Conservation (phyloP, 1,140 invertebrate genomes). For the Drosophila subpulchrella region DNA sequence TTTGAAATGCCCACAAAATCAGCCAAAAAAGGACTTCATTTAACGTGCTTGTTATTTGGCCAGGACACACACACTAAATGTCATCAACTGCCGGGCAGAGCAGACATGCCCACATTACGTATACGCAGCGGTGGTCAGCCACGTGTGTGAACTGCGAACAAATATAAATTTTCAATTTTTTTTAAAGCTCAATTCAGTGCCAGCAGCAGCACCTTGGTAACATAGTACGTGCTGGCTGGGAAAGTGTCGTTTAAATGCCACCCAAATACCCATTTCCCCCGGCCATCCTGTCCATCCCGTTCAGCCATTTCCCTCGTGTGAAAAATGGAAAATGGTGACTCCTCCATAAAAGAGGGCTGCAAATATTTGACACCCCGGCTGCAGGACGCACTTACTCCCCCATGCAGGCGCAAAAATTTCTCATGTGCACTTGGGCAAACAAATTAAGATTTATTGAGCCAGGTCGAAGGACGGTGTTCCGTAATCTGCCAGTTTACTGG, state of each 20-base stretch:
- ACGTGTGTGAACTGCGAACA: conserved; percentile 27
- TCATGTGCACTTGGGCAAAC: conserved; percentile 79
- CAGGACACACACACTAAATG: conserved; percentile 49
- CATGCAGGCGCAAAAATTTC: conserved; percentile 62
- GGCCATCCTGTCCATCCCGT: background rate
- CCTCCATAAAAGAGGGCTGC: conserved; percentile 11
- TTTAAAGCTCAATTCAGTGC: conserved; percentile 40
- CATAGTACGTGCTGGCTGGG: conserved; percentile 26
- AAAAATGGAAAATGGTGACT: conserved; percentile 4
- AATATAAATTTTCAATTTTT: conserved; percentile 51
- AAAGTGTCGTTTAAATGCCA: conserved; percentile 40
- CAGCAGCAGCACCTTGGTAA: background rate
- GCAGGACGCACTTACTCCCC: conserved; percentile 10
- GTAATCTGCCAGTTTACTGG: conserved; percentile 49
- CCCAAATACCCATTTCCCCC: conserved; percentile 6
- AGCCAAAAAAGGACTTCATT: conserved; percentile 19
- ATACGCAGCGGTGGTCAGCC: conserved; percentile 40
- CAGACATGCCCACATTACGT: conserved; percentile 22
- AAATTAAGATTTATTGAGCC: conserved; percentile 79
- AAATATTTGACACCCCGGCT: conserved; percentile 61
- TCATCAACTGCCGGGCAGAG: conserved; percentile 28
- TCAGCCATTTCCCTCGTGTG: conserved; percentile 10
- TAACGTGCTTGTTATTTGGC: conserved; percentile 29
- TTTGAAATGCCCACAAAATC: conserved; percentile 16
- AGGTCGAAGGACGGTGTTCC: conserved; percentile 19